A percentile compares a stretch with the other conserved stretches of the same genome.
Conservation (phyloP, 2,797 vertebrate species). For the Chaunax sp. region DNA sequence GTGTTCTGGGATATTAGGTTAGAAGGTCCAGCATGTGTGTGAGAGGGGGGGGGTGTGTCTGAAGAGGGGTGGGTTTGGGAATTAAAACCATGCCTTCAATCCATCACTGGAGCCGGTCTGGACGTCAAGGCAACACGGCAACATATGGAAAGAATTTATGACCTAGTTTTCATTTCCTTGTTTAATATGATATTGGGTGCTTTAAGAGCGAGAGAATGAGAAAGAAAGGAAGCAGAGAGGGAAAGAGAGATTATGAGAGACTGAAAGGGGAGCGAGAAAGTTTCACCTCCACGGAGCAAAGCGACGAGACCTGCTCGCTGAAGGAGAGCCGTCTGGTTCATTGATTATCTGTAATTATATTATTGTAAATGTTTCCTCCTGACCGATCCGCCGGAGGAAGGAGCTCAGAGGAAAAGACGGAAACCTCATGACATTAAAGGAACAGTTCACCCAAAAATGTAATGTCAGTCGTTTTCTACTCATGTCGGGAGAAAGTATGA, state of each 20-base stretch:
- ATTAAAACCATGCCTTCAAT: slow-evolving; percentile 83
- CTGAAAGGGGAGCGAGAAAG: slow-evolving; percentile 16
- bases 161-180: slow-evolving; percentile 87
- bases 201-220: slow-evolving; percentile 43
- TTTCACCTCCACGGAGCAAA: slow-evolving; percentile 43
- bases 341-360: slow-evolving; percentile 49
- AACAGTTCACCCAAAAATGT: not conserved
- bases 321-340: not conserved
- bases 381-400: slow-evolving; percentile 20
- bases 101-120: slow-evolving; percentile 77
- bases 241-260: slow-evolving; percentile 47
- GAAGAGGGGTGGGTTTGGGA: slow-evolving; percentile 53
- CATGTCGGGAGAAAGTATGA: too few species aligned
- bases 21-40: slow-evolving; percentile 46
- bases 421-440: slow-evolving; percentile 1
- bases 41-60: slow-evolving; percentile 12
- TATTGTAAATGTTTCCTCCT: slow-evolving; percentile 55
- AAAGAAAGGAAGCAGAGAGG: slow-evolving; percentile 36
- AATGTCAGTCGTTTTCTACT: too few species aligned
- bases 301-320: not conserved
- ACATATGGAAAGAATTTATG: slow-evolving; percentile 89
- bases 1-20: slow-evolving; percentile 59
- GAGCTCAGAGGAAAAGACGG: not conserved
- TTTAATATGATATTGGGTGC: slow-evolving; percentile 77
- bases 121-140: slow-evolving; percentile 71